Conservation (phyloP, 2,888 invertebrate species). For the Heliconius sara region DNA sequence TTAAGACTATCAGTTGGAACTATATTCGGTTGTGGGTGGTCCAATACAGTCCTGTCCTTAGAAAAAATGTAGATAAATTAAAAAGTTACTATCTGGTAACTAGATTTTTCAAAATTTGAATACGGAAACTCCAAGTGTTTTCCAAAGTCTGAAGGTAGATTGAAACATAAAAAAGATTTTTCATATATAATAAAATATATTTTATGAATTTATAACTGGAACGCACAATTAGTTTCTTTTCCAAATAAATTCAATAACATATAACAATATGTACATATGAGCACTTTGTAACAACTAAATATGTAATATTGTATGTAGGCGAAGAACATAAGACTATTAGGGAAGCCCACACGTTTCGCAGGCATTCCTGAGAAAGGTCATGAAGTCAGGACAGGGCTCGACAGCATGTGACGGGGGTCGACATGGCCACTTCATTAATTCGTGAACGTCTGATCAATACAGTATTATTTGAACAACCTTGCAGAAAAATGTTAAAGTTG, state of each 20-base stretch:
- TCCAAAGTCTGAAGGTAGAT: background rate
- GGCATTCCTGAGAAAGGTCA: conserved; percentile 70
- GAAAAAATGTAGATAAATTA: background rate
- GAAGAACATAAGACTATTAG: conserved; percentile 44
- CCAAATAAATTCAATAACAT: background rate
- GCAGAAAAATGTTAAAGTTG: background rate
- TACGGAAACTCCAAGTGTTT: background rate
- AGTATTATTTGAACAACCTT: conserved; percentile 45
- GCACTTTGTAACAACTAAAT: conserved; percentile 4
- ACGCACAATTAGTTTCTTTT: background rate
- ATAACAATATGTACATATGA: background rate
- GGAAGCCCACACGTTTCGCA: conserved; percentile 68
- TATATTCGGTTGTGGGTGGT: background rate
- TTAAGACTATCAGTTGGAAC: background rate
- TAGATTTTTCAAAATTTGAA: background rate
- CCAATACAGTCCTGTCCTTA: background rate
- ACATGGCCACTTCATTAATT: conserved; percentile 82
- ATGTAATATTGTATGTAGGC: conserved; percentile 37
- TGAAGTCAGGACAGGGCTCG: conserved; percentile 59
- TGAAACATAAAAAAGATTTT: background rate
- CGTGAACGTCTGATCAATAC: conserved; percentile 74
- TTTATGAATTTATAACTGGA: too few species aligned
- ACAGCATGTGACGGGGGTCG: conserved; percentile 76
- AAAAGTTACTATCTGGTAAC: background rate
- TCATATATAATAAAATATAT: too few species aligned